Base-by-base conservation (phyloP, 2,888 invertebrate genomes). In the Ferrisia virgata region DNA sequence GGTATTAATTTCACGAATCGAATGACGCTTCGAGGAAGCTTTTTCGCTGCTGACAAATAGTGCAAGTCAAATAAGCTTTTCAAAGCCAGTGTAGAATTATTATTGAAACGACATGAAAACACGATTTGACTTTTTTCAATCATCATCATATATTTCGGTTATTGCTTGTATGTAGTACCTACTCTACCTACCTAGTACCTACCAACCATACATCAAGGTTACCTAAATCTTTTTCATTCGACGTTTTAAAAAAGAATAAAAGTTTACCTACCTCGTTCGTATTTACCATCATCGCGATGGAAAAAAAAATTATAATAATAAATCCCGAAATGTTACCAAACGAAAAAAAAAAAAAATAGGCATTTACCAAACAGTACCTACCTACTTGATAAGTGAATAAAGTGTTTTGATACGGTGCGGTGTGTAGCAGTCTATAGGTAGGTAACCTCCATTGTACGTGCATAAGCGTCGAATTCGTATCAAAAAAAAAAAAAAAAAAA, bases 111-210 rank as follows among this genome's bases (percentile, higher is more conserved):
- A 15, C 36, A 22, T 76, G 72, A 36, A 76, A 76, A 76, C 72
- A 76, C 36, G 72, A 36, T 36, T 76, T 76, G n/a, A 36, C 36
- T 76, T 76, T 76, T 76, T 76, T 76, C 72, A 36, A 76, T 76
- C 72, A 9, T 33, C 72, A 36, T 76, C 36, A 76, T 36, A 15
- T 28, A 64, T 64, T 28, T 28, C 13, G 25, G 25, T 64, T 64
- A 64, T 64, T 13, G 64, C 13, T 53, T 22, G 53, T 22, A 53
- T n/a, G n/a, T n/a, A n/a, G n/a, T n/a, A n/a, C n/a, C n/a, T n/a
- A n/a, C n/a, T n/a, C n/a, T n/a, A n/a, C n/a, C n/a, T n/a, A n/a
- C n/a, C n/a, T n/a, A n/a, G n/a, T n/a, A n/a, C n/a, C n/a, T n/a
- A n/a, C n/a, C n/a, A n/a, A n/a, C n/a, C n/a, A n/a, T n/a, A n/a